A percentile compares a stretch with the other conserved stretches of the same genome.
phyloP scores from a whole-genome alignment of 2,797 vertebrate species.

The Parauchenoglanis punctatus region DNA sequence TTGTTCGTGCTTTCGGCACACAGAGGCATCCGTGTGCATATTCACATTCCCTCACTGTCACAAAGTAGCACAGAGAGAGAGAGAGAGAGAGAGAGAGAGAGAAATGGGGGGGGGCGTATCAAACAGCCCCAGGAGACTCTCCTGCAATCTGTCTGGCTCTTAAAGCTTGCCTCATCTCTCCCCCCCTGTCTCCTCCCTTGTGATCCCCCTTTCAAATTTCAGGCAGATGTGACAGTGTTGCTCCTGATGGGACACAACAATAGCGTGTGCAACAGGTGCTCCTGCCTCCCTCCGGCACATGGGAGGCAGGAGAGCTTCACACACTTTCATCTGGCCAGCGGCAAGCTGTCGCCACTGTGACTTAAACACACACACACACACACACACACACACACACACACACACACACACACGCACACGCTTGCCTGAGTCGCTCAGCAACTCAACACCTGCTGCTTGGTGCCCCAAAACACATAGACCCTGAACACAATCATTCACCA shows the following conservation, averaged over 20 bases:
- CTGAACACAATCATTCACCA: constrained; percentile 43
- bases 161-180: constrained; percentile 50
- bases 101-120: constrained; percentile 55
- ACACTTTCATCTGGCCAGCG: constrained; percentile 60
- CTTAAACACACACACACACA: constrained; percentile 49
- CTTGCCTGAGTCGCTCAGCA: constrained; percentile 44
- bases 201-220: constrained; percentile 54
- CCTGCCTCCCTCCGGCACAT: constrained; percentile 51
- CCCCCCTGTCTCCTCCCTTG: constrained; percentile 47
- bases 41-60: constrained; percentile 62
- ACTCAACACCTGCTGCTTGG: constrained; percentile 61
- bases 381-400: constrained; percentile 41
- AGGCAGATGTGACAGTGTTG: constrained; percentile 65
- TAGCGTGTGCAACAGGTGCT: constrained; percentile 61
- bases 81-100: constrained; percentile 16
- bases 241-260: constrained; percentile 60
- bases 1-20: constrained; percentile 16
- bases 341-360: constrained; percentile 54
- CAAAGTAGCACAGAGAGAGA: constrained; percentile 50
- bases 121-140: constrained; percentile 58
- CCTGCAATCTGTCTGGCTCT: constrained; percentile 60
- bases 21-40: constrained; percentile 48
- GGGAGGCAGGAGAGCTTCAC: constrained; percentile 53
- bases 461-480: constrained; percentile 49
- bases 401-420: constrained; percentile 46